A percentile compares a stretch with the other conserved stretches of the same genome.
These are phyloP conservation scores for Leistus spinibarbis DNA, from an alignment of 2,888 invertebrate genomes.

Conservation along the genomic window DNA sequence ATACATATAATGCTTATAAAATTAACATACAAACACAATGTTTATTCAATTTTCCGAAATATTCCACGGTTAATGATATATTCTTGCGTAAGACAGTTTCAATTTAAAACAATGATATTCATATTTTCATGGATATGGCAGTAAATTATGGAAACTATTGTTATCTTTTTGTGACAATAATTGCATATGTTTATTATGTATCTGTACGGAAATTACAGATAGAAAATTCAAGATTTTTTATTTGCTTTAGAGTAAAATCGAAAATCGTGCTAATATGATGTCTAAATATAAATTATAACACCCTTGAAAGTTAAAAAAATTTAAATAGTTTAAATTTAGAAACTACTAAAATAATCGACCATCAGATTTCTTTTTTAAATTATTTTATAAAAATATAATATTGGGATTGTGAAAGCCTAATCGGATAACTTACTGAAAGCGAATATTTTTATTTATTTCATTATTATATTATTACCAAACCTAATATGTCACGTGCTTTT, in stretches of 20 bases:
- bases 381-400: background rate
- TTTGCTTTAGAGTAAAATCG: background rate
- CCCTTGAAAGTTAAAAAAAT: background rate
- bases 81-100: background rate
- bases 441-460: too few relatives aligned
- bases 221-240: background rate
- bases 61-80: background rate
- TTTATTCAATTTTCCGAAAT: background rate
- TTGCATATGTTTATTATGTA: background rate
- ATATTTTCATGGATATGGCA: background rate
- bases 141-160: background rate
- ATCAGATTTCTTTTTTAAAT: background rate
- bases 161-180: background rate
- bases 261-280: background rate
- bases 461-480: too few relatives aligned
- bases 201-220: background rate
- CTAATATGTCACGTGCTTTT: too few relatives aligned
- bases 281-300: background rate
- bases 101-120: background rate
- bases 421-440: too few relatives aligned
- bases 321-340: background rate
- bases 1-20: background rate
- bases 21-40: background rate
- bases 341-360: background rate
- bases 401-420: too few relatives aligned